Evolutionary conservation across 1,140 invertebrate species (phyloP).

Genomic region (Saccostrea echinata): DNA sequence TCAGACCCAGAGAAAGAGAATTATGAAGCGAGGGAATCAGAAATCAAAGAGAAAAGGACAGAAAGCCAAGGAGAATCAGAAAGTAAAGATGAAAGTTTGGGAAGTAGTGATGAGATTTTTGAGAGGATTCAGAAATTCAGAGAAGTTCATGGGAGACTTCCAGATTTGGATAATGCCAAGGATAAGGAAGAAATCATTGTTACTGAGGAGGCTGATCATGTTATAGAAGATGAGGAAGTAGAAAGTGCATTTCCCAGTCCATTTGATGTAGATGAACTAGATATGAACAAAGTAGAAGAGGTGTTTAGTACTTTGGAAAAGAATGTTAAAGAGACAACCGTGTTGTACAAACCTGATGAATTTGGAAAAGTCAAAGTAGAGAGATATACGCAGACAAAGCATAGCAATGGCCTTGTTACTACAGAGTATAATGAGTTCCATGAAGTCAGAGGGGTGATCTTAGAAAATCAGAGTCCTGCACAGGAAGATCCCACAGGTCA

Average conservation of each 20-base stretch:
- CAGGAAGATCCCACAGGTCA: not conserved
- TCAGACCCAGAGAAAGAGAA: not conserved
- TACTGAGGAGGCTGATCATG: not conserved
- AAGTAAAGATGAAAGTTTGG: not conserved
- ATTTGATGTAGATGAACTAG: conserved; percentile 31
- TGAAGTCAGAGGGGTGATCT: not conserved
- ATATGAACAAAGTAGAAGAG: conserved; percentile 30
- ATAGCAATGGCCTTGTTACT: not conserved
- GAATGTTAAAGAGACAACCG: conserved; percentile 51
- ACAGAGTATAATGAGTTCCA: not conserved
- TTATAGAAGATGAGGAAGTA: not conserved
- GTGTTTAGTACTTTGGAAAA: conserved; percentile 13
- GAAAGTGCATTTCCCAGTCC: conserved; percentile 28
- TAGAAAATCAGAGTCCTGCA: not conserved
- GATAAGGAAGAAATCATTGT: not conserved
- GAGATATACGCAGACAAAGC: conserved; percentile 51
- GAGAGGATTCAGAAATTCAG: not conserved
- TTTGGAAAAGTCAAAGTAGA: conserved; percentile 42
- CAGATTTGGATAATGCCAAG: not conserved
- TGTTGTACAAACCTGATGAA: conserved; percentile 51
- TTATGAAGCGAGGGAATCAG: not conserved
- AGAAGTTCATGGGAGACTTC: not conserved
- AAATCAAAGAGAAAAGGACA: not conserved
- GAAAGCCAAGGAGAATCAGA: not conserved
- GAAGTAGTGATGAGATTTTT: conserved; percentile 4